These are phyloP conservation scores for Silvanus unidentatus DNA, from an alignment of 2,888 invertebrate species.

Conservation along the genomic window DNA sequence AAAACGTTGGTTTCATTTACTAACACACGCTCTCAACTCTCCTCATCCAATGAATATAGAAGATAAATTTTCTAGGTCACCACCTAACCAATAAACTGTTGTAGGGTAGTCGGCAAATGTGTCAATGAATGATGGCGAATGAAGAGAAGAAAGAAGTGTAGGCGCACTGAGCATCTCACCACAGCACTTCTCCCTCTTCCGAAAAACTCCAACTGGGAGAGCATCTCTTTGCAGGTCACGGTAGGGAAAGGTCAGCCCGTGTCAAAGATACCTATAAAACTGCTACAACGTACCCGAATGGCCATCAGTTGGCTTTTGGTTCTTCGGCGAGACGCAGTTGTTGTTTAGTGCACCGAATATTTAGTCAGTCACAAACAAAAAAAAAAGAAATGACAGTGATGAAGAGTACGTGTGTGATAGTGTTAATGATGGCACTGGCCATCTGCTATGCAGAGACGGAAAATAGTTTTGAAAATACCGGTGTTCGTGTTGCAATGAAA, in stretches of 20 bases:
- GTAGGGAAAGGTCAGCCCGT: slow-evolving; percentile 42
- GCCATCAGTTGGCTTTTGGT: slow-evolving; percentile 39
- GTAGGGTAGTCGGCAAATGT: slow-evolving; percentile 44
- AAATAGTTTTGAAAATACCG: slow-evolving; percentile 48
- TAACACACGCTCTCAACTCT: background rate
- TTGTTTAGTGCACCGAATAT: too few species aligned
- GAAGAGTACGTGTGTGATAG: slow-evolving; percentile 38
- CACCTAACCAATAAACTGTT: slow-evolving; percentile 35
- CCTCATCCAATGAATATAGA: slow-evolving; percentile 24
- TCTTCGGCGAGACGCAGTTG: slow-evolving; percentile 28
- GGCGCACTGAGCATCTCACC: too few species aligned
- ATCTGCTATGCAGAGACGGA: slow-evolving; percentile 33
- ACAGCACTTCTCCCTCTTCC: slow-evolving; percentile 13
- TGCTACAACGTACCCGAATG: slow-evolving; percentile 31
- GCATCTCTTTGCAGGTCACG: slow-evolving; percentile 40
- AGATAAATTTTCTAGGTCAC: slow-evolving; percentile 37
- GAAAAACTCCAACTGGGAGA: too few species aligned
- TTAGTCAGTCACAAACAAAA: too few species aligned
- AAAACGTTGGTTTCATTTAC: background rate
- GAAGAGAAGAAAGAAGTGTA: slow-evolving; percentile 14
- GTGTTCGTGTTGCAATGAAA: slow-evolving; percentile 60
- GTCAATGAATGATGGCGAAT: slow-evolving; percentile 29
- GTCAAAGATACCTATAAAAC: slow-evolving; percentile 41
- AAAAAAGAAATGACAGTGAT: slow-evolving; percentile 24
- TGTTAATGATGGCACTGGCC: slow-evolving; percentile 36